Conservation (phyloP, 23 tunicate species). For the Trididemnum miniatum region DNA sequence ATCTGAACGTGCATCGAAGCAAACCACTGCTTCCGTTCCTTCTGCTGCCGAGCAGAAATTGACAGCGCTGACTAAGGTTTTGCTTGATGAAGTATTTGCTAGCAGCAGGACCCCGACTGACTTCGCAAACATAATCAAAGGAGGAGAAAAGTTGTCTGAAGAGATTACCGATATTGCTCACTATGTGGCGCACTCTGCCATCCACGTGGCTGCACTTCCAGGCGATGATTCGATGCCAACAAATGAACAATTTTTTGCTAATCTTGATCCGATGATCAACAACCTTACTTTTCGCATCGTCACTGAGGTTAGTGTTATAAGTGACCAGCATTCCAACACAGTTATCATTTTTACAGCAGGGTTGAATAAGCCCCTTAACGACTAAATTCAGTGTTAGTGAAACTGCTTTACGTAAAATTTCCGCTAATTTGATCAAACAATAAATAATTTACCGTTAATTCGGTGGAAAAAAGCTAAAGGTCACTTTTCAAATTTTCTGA, state of each 20-base stretch:
- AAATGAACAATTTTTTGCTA: constrained; percentile 4
- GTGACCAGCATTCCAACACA: too few relatives aligned
- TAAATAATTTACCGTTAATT: too few relatives aligned
- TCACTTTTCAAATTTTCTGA: too few relatives aligned
- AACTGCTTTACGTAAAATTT: too few relatives aligned
- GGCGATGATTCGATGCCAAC: not conserved
- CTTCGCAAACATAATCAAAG: not conserved
- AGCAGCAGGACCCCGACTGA: not conserved
- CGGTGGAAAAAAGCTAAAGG: too few relatives aligned
- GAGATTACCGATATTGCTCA: constrained; percentile 50
- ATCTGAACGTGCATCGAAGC: not conserved
- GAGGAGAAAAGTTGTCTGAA: constrained; percentile 14
- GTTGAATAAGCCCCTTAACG: too few relatives aligned
- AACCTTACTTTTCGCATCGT: constrained; percentile 54
- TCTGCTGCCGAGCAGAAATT: constrained; percentile 3
- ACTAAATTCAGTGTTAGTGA: too few relatives aligned
- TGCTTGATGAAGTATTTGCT: constrained; percentile 3
- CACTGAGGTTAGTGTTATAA: constrained; percentile 42
- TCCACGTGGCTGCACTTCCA: constrained; percentile 28
- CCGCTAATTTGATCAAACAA: too few relatives aligned
- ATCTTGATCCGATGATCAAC: constrained; percentile 54
- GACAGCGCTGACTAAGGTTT: not conserved
- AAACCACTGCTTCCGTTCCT: not conserved
- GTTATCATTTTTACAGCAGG: too few relatives aligned
- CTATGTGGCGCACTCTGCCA: constrained; percentile 51